These are phyloP conservation scores for Dioctria linearis DNA, from an alignment of 2,888 invertebrate species.

Conservation along the genomic window DNA sequence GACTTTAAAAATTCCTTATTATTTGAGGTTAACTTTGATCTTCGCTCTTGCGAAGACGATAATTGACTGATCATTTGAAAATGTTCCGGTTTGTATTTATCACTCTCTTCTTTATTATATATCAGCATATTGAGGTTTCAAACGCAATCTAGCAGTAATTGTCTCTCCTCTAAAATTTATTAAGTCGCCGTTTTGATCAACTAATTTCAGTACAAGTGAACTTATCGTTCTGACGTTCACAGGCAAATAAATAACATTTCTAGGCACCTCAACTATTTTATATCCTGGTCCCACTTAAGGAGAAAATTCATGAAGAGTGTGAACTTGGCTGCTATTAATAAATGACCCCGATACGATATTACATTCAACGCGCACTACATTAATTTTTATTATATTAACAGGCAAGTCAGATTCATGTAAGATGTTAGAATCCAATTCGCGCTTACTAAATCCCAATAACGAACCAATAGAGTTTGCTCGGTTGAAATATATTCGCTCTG, in stretches of 20 bases:
- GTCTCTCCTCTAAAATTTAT: constrained; percentile 64
- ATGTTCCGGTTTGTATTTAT: background rate
- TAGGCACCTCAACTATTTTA: constrained; percentile 65
- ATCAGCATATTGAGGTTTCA: constrained; percentile 51
- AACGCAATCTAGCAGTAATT: constrained; percentile 62
- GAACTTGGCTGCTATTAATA: constrained; percentile 60
- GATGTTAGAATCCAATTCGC: constrained; percentile 22
- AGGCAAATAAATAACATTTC: constrained; percentile 64
- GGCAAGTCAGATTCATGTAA: constrained; percentile 61
- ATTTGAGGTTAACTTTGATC: constrained; percentile 42
- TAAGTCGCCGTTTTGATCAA: constrained; percentile 63
- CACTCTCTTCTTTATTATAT: constrained; percentile 1
- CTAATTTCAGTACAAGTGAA: constrained; percentile 62
- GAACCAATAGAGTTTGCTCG: constrained; percentile 30
- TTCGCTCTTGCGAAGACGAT: background rate
- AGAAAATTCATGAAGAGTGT: constrained; percentile 65
- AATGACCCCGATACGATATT: constrained; percentile 32
- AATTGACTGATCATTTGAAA: background rate
- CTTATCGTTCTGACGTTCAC: constrained; percentile 61
- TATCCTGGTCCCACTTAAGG: constrained; percentile 64
- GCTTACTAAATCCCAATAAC: constrained; percentile 34
- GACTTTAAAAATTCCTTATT: constrained; percentile 55
- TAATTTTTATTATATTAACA: constrained; percentile 56
- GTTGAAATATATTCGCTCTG: constrained; percentile 40
- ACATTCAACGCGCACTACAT: background rate